Evolutionary conservation across 2,888 invertebrate genomes (phyloP).

Genomic region (Itoplectis maculator): DNA sequence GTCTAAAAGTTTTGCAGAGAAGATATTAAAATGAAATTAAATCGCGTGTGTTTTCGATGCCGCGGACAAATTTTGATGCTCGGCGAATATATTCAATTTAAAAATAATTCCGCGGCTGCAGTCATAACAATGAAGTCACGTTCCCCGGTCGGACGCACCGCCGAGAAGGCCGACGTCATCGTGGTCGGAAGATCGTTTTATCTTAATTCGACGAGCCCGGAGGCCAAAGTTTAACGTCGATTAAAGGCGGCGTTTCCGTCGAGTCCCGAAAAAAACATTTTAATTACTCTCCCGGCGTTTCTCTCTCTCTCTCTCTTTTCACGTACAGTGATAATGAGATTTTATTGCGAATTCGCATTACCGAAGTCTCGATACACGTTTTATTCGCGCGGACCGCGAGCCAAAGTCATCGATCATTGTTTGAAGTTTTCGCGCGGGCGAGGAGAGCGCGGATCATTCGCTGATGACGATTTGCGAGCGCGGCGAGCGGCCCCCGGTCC

Average conservation of each 20-base stretch:
- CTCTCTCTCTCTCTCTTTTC: too few relatives aligned
- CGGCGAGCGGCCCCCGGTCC: slow-evolving; percentile 54
- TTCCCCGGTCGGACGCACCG: neutral
- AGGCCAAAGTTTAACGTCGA: slow-evolving; percentile 59
- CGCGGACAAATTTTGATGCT: too few relatives aligned
- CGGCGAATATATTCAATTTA: slow-evolving; percentile 10
- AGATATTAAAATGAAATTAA: too few relatives aligned
- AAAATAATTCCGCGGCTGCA: neutral
- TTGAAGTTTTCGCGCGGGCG: slow-evolving; percentile 22
- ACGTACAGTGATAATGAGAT: slow-evolving; percentile 26
- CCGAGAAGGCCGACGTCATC: slow-evolving; percentile 29
- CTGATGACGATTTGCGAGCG: slow-evolving; percentile 62
- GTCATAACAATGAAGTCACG: slow-evolving; percentile 39
- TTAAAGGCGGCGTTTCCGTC: slow-evolving; percentile 38
- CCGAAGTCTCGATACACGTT: neutral
- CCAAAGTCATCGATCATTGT: slow-evolving; percentile 17
- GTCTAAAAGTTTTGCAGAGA: too few relatives aligned
- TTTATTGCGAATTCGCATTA: slow-evolving; percentile 23
- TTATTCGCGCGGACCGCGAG: neutral
- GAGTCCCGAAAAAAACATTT: slow-evolving; percentile 45
- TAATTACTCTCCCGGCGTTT: slow-evolving; percentile 26
- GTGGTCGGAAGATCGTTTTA: slow-evolving; percentile 28
- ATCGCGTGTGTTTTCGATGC: too few relatives aligned
- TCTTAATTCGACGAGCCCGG: slow-evolving; percentile 53
- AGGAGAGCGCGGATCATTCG: slow-evolving; percentile 28